Conservation (phyloP, 2,113 vertebrate species). For the Toxotes chatareus region DNA sequence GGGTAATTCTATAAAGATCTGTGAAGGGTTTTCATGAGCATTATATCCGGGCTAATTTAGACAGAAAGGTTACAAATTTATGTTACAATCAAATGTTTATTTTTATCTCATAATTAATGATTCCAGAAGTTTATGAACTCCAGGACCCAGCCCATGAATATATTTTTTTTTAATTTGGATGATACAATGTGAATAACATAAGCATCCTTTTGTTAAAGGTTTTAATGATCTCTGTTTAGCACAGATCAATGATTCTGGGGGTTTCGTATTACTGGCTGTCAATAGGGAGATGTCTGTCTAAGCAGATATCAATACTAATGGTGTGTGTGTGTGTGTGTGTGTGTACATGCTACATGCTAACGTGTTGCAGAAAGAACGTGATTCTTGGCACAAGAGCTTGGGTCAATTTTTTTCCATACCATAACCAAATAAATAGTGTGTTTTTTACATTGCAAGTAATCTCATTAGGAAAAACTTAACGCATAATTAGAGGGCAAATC, state of each 20-base stretch:
- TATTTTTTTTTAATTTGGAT: not conserved
- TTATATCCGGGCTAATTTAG: constrained; percentile 66
- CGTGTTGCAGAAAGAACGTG: no score
- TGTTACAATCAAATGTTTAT: constrained; percentile 68
- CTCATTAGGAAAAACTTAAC: not conserved
- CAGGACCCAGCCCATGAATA: not conserved
- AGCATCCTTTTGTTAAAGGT: constrained; percentile 43
- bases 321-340: constrained; percentile 21
- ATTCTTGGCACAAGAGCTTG: no score
- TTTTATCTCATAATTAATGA: constrained; percentile 39
- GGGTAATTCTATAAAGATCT: constrained; percentile 67
- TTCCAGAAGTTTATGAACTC: constrained; percentile 1
- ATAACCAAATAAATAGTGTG: no score
- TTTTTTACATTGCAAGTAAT: not conserved
- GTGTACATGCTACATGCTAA: not conserved
- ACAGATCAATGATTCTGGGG: constrained; percentile 71
- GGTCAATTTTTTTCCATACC: no score
- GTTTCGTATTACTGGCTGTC: constrained; percentile 75
- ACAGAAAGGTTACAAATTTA: constrained; percentile 53
- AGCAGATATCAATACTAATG: constrained; percentile 62
- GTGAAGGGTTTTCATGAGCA: constrained; percentile 45
- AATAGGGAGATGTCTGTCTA: constrained; percentile 69
- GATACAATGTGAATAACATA: constrained; percentile 31
- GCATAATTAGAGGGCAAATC: constrained; percentile 20
- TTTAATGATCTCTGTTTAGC: constrained; percentile 66